phyloP scores from a whole-genome alignment of 2,797 vertebrate species.

The Pagetopsis macropterus region DNA sequence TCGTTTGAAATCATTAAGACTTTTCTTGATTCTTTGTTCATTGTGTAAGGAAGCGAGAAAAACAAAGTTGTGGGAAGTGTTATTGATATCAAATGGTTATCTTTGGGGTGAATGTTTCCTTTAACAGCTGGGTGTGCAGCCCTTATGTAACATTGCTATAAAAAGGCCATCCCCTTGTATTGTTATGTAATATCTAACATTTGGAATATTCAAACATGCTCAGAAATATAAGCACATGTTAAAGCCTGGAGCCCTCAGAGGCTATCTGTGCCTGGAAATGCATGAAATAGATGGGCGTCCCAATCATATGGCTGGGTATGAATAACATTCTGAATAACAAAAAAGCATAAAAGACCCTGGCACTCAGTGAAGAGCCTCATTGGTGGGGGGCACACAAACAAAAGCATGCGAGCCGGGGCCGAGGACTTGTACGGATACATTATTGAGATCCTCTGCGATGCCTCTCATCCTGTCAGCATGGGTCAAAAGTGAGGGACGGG shows the following conservation, averaged over 20 bases:
- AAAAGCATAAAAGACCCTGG: constrained; percentile 39
- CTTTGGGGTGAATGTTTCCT: too few species aligned
- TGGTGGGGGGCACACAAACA: constrained; percentile 46
- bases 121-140: neutral
- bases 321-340: constrained; percentile 37
- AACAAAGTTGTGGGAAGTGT: too few species aligned
- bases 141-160: neutral
- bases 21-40: too few species aligned
- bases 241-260: neutral
- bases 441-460: constrained; percentile 73
- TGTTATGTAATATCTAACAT: neutral
- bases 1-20: too few species aligned
- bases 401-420: constrained; percentile 45
- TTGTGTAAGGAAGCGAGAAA: too few species aligned
- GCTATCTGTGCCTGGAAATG: neutral
- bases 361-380: constrained; percentile 14
- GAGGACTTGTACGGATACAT: constrained; percentile 72
- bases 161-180: neutral
- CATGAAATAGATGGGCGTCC: constrained; percentile 45
- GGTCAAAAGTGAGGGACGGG: constrained; percentile 59
- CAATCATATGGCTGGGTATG: constrained; percentile 29
- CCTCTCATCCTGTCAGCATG: constrained; percentile 67
- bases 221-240: constrained; percentile 16
- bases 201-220: neutral
- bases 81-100: too few species aligned